phyloP scores from a whole-genome alignment of 2,797 vertebrate genomes.

The Scleropages formosus region DNA sequence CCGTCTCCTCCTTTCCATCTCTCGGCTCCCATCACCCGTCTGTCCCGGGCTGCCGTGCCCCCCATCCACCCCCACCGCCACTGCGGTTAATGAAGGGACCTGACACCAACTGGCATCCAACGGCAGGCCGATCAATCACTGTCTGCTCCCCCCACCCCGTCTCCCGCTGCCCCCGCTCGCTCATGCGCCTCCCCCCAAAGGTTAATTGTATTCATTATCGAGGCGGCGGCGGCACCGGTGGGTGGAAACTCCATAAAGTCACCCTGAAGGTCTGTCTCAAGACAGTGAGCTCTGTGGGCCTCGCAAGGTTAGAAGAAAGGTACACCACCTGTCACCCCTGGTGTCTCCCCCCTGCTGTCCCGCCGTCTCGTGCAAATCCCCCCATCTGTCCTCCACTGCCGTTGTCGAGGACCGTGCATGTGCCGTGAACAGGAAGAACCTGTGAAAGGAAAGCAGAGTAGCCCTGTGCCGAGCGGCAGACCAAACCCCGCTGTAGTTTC shows the following conservation, averaged over 20 bases:
- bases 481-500: too few species aligned
- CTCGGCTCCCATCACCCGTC: slow-evolving; percentile 38
- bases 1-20: background rate
- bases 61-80: slow-evolving; percentile 22
- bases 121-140: slow-evolving; percentile 71
- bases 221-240: slow-evolving; percentile 38
- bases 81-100: slow-evolving; percentile 65
- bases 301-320: slow-evolving; percentile 48
- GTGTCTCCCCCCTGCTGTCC: slow-evolving; percentile 42
- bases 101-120: slow-evolving; percentile 62
- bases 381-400: background rate
- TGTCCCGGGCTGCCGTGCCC: slow-evolving; percentile 55
- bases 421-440: background rate
- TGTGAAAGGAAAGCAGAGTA: background rate
- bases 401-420: background rate
- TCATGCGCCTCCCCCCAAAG: slow-evolving; percentile 56
- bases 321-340: slow-evolving; percentile 8
- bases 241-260: slow-evolving; percentile 53
- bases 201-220: slow-evolving; percentile 77
- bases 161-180: slow-evolving; percentile 57
- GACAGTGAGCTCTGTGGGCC: slow-evolving; percentile 43
- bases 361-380: background rate
- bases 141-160: slow-evolving; percentile 55
- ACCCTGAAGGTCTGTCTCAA: slow-evolving; percentile 56
- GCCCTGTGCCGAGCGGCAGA: background rate